Percentiles rank a stretch among this genome's conserved stretches.
Conservation (phyloP, 2,113 vertebrate species). For the Sterna hirundo region DNA sequence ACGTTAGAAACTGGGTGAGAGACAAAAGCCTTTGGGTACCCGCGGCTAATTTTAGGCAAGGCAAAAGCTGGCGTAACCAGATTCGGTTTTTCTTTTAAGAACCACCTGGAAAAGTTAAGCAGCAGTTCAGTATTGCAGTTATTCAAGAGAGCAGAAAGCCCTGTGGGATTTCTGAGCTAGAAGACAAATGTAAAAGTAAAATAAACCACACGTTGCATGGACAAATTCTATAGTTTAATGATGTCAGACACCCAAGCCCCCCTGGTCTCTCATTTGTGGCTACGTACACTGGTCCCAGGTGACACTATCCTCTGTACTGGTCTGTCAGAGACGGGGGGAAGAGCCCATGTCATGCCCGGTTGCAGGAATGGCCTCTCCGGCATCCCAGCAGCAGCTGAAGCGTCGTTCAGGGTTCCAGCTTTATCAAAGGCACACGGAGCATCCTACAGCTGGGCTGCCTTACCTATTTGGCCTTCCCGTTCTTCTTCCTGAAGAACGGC, state of each 20-base stretch:
- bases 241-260: neutral
- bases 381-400: neutral
- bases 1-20: neutral
- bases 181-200: too few species aligned
- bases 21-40: neutral
- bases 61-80: neutral
- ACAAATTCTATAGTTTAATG: neutral
- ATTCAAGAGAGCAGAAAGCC: neutral
- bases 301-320: accelerated
- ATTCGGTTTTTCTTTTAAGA: neutral
- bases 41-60: neutral
- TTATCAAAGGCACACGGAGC: neutral
- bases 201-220: neutral
- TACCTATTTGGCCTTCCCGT: neutral
- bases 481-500: neutral
- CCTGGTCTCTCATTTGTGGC: neutral
- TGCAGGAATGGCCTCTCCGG: neutral
- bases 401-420: accelerated
- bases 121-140: neutral
- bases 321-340: too few species aligned
- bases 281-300: accelerated
- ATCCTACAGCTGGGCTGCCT: neutral
- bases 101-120: too few species aligned
- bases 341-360: neutral
- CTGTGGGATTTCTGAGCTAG: too few species aligned